These are phyloP conservation scores for Orchestes rusci DNA, from an alignment of 2,888 invertebrate genomes.

Conservation along the genomic window DNA sequence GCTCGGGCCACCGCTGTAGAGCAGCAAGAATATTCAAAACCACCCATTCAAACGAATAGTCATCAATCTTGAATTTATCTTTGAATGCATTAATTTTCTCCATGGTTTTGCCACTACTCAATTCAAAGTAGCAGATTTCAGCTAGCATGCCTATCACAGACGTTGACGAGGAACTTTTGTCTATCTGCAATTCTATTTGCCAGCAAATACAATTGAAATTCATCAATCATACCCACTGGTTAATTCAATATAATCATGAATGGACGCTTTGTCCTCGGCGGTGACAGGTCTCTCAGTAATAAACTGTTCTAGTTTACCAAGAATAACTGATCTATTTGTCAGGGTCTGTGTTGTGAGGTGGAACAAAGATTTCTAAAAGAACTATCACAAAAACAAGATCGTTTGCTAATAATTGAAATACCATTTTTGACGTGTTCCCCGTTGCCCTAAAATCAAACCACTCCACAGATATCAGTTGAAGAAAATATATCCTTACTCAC, in stretches of 20 bases:
- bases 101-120: slow-evolving; percentile 28
- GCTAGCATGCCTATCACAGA: slow-evolving; percentile 36
- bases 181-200: slow-evolving; percentile 36
- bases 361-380: slow-evolving; percentile 33
- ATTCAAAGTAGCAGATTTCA: slow-evolving; percentile 32
- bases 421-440: slow-evolving; percentile 35
- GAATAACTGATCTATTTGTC: slow-evolving; percentile 28
- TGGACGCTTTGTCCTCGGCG: too few relatives aligned
- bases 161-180: slow-evolving; percentile 29
- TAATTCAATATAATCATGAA: too few relatives aligned
- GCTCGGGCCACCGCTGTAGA: slow-evolving; percentile 35
- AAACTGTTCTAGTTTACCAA: slow-evolving; percentile 33
- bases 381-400: neutral
- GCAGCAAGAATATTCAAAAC: slow-evolving; percentile 36
- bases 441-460: slow-evolving; percentile 36
- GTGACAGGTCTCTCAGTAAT: slow-evolving; percentile 31
- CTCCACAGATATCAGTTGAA: neutral
- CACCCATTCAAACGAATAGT: slow-evolving; percentile 40
- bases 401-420: too few relatives aligned
- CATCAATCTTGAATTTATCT: slow-evolving; percentile 36
- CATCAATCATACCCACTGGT: too few relatives aligned
- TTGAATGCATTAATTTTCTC: slow-evolving; percentile 34
- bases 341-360: slow-evolving; percentile 33
- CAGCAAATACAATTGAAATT: too few relatives aligned
- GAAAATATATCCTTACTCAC: slow-evolving; percentile 47